phyloP scores from a whole-genome alignment of 2,797 vertebrate species.

The Rhodeus uyekii region DNA sequence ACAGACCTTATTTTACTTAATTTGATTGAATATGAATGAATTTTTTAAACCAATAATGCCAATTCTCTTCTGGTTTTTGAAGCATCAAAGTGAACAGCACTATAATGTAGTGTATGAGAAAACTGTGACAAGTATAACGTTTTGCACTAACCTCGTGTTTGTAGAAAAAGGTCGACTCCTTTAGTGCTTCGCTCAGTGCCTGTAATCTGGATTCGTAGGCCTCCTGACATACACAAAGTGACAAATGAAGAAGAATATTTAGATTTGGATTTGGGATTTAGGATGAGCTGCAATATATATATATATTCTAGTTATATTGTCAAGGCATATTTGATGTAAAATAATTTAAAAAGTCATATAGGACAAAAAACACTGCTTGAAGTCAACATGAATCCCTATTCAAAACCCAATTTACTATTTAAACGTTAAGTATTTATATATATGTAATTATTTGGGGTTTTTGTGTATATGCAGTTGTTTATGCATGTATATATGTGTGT shows the following conservation, averaged over 20 bases:
- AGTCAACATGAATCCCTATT: neutral
- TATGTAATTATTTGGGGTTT: too few relatives aligned
- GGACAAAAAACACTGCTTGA: neutral
- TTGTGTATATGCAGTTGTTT: too few relatives aligned
- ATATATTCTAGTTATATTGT: neutral
- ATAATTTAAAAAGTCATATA: neutral
- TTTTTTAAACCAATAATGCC: too few relatives aligned
- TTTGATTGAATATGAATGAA: too few relatives aligned
- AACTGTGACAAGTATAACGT: neutral
- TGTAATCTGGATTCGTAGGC: slow-evolving; percentile 75
- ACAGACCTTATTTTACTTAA: neutral
- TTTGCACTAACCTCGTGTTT: slow-evolving; percentile 72
- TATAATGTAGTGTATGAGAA: neutral
- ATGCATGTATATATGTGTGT: too few relatives aligned
- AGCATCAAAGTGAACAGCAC: neutral
- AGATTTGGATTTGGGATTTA: slow-evolving; percentile 31
- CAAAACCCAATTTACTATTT: neutral
- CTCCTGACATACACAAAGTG: slow-evolving; percentile 61
- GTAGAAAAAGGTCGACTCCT: slow-evolving; percentile 72
- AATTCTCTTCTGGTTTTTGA: neutral
- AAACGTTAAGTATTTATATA: too few relatives aligned
- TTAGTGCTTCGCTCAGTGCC: slow-evolving; percentile 68
- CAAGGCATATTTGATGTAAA: neutral
- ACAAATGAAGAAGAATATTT: neutral
- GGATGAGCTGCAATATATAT: neutral